Evolutionary conservation across 2,888 invertebrate species (phyloP), one percentile per base, ranked within the genome.

Genomic region (Limnephilus lunatus): DNA sequence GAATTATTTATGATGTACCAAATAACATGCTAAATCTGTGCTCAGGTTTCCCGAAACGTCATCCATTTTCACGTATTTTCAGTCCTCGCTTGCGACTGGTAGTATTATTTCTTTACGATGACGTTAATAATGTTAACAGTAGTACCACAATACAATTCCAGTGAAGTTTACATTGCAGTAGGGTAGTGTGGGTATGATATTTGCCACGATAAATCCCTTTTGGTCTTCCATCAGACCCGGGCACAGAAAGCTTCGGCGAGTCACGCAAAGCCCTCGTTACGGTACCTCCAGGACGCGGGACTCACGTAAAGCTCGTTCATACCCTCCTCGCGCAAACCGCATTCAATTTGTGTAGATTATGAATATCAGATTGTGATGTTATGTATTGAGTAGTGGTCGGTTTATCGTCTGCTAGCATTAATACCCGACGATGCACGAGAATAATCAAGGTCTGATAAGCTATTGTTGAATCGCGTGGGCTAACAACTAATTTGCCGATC

Each of bases 221-320:
- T 68, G 68, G 68, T 68, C 68, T 68, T 68, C 68, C 68, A n/a
- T 68, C 68, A 68, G 68, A 25, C 83, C 32, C 83, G 35, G 32
- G 83, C 32, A 83, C 83, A 39, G 83, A 39, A 83, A 83, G 83
- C 35, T 83, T 83, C 35, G 35, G 35, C 35, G 83, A 32, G 83
- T 32, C 83, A 83, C 83, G 83, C 83, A 39, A 83, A 83, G 35
- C 25, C 39, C 83, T 83, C 83, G 83, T 83, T 83, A 83, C 83
- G 15, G 83, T 31, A 30, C 82, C 7, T 30, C 2, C 83, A 32
- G 83, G 15, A 32, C 35, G 7, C 82, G 35, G 83, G 68, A 5
- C 82, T 82, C 32, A 82, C 31, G 32, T 32, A 32, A 82, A 31
- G 31, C 82, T 82, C 32, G 82, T 82, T 82, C 82, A 82, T 82